These are phyloP conservation scores for Sinella curviseta DNA, from an alignment of 1,140 invertebrate genomes.

Conservation along the genomic window DNA sequence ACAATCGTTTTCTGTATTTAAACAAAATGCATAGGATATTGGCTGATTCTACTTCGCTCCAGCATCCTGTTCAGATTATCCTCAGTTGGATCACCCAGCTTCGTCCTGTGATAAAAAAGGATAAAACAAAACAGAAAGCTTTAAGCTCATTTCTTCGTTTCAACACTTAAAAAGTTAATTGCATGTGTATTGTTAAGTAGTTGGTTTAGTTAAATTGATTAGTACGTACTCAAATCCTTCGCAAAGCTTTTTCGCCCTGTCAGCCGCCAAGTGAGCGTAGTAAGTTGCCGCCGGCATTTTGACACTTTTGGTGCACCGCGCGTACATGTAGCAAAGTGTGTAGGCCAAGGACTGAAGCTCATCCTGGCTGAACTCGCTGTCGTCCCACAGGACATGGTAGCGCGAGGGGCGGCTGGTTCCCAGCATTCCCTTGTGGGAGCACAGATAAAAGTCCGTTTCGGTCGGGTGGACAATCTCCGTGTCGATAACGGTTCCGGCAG, in stretches of 20 bases:
- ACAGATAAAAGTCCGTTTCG: conserved; percentile 83
- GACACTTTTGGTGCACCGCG: conserved; percentile 80
- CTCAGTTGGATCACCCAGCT: not conserved
- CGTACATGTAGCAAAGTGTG: conserved; percentile 84
- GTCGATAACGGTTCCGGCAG: conserved; percentile 81
- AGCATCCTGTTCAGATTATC: no score
- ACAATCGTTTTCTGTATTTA: no score
- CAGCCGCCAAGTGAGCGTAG: conserved; percentile 90
- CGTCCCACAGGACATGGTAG: conserved; percentile 82
- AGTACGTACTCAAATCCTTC: no score
- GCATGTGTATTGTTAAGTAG: no score
- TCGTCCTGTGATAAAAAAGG: not conserved
- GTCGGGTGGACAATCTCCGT: conserved; percentile 75
- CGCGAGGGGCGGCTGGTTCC: conserved; percentile 72
- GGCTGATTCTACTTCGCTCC: not conserved
- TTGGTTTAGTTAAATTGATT: conserved; percentile 28
- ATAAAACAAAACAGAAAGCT: not conserved
- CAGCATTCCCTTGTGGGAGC: conserved; percentile 68
- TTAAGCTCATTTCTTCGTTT: not conserved
- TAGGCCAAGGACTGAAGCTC: conserved; percentile 81
- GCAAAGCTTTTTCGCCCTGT: no score
- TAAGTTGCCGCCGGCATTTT: conserved; percentile 92
- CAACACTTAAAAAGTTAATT: no score
- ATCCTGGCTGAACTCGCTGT: conserved; percentile 70
- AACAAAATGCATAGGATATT: not conserved